These are phyloP conservation scores for Monochamus alternatus DNA, from an alignment of 2,888 invertebrate genomes.

Conservation along the genomic window DNA sequence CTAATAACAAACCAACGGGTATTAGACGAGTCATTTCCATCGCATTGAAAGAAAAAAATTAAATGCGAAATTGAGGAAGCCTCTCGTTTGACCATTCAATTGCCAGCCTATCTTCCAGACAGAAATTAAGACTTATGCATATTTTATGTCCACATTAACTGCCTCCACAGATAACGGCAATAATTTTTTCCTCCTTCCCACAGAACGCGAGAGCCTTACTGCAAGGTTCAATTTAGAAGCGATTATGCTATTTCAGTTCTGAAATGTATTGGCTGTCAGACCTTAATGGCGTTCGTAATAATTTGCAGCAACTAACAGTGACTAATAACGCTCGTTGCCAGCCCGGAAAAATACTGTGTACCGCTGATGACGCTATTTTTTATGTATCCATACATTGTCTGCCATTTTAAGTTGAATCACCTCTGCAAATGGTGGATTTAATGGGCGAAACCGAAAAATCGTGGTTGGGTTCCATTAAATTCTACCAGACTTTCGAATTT, in stretches of 20 bases:
- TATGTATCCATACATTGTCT: too few relatives aligned
- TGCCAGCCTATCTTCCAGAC: constrained; percentile 31
- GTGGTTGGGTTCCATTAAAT: too few relatives aligned
- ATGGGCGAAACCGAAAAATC: too few relatives aligned
- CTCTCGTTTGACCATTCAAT: constrained; percentile 47
- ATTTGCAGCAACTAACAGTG: not conserved
- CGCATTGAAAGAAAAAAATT: constrained; percentile 23
- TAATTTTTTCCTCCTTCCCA: constrained; percentile 16
- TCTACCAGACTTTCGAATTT: too few relatives aligned
- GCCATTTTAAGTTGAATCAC: too few relatives aligned
- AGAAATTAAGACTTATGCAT: constrained; percentile 29
- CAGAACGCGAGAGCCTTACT: not conserved
- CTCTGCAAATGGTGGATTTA: too few relatives aligned
- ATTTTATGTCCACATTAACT: constrained; percentile 23
- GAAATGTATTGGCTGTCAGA: not conserved
- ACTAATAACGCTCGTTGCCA: not conserved
- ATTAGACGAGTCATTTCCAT: constrained; percentile 5
- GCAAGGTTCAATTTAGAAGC: constrained; percentile 6
- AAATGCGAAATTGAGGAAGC: constrained; percentile 53
- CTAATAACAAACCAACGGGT: constrained; percentile 8
- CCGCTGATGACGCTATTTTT: too few relatives aligned
- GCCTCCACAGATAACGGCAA: constrained; percentile 32
- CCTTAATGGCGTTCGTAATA: not conserved
- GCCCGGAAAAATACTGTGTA: too few relatives aligned
- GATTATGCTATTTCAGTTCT: constrained; percentile 13